Evolutionary conservation across 2,888 invertebrate genomes (phyloP), one percentile per base, ranked within the genome.

Genomic region (Amiota minor): DNA sequence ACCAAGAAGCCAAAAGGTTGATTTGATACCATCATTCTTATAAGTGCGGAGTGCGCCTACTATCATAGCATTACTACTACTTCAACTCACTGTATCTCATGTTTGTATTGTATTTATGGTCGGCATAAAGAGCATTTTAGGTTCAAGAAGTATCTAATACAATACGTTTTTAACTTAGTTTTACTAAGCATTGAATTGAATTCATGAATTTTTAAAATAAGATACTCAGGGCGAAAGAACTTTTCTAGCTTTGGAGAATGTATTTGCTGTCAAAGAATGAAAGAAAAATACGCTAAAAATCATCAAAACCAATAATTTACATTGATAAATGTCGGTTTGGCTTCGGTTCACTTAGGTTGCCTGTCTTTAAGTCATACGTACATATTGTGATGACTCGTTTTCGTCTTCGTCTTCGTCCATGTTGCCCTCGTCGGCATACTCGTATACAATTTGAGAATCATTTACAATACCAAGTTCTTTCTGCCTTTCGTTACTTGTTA

Each of bases 121-220:
- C 35, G 35, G 35, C 35, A 35, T 35, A 8, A 2, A 35, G 6
- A 35, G 6, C 35, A 35, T 35, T 35, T 35, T 35, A 4, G 2
- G 4, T 6, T 35, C 35, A 35, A 35, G 35, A 35, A 35, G 35
- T 35, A 35, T 35, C 35, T 35, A 35, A 35, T 35, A 35, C n/a
- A n/a, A n/a, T 35, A 6, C 6, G 2, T 35, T 35, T 35, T 35
- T 35, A 8, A 35, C 35, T 35, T 35, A 35, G 35, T 35, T n/a
- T n/a, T 35, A 8, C 35, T 35, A 35, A 62, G 35, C 62, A 62
- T 35, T 62, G 35, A 35, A 62, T 62, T 74, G 72, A 73, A 23
- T 74, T 76, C 76, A 83, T 83, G 78, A 74, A 83, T 84, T 78
- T 80, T 79, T 82, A 82, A 84, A 79, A 2, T 35, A 35, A 67